These are phyloP conservation scores for Pecten maximus DNA, from an alignment of 2,888 invertebrate species.

Conservation along the genomic window DNA sequence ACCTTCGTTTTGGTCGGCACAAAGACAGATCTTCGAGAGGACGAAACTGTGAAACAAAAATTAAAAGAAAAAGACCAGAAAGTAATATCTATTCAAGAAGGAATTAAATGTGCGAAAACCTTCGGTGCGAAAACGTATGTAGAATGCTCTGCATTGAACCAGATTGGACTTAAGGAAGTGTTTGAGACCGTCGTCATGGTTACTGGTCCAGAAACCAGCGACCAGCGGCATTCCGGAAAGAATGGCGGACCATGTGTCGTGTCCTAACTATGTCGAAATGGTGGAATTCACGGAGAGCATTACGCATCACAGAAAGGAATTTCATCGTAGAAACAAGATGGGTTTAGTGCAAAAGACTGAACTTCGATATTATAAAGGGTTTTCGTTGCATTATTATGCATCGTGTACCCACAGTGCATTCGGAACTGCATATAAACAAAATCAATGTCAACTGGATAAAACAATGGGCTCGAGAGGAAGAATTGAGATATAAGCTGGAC, in stretches of 20 bases:
- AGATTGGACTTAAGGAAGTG: conserved; percentile 68
- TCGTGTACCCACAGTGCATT: too few species aligned
- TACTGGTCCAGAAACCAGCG: conserved; percentile 37
- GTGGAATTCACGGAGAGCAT: background rate
- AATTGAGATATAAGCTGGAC: too few species aligned
- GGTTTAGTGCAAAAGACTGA: background rate
- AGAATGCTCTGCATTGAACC: conserved; percentile 72
- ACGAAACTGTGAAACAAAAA: conserved; percentile 51
- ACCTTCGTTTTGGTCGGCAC: conserved; percentile 71
- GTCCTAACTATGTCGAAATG: background rate
- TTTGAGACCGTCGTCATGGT: conserved; percentile 67
- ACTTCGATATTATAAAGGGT: background rate
- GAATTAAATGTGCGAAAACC: conserved; percentile 66
- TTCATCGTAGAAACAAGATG: background rate
- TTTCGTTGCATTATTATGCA: too few species aligned
- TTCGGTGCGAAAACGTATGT: conserved; percentile 70
- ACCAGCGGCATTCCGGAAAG: background rate
- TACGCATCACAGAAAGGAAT: background rate
- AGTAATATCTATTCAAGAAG: conserved; percentile 62
- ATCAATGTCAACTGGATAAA: too few species aligned
- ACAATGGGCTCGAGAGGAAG: too few species aligned
- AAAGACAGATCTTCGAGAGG: conserved; percentile 67
- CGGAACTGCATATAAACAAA: too few species aligned
- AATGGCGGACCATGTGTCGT: background rate
- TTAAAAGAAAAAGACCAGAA: conserved; percentile 56